Base-by-base conservation (phyloP, 2,113 vertebrate genomes). In the Sapajus apella region DNA sequence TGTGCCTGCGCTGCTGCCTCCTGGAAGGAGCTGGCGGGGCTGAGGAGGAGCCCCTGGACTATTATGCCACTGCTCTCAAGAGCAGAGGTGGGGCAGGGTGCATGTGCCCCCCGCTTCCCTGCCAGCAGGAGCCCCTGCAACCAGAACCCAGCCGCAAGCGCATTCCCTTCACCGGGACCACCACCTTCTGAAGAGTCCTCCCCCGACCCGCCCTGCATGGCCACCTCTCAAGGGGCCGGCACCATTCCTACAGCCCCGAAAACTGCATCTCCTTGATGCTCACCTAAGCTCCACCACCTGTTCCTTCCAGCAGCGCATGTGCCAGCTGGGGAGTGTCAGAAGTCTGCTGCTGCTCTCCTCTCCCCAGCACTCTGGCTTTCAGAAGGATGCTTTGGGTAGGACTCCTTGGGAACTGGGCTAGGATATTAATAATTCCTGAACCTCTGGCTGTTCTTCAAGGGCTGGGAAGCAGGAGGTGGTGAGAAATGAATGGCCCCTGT, bases 21-120 rank as follows among this genome's bases (percentile, higher is more conserved):
- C 96, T 98, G 3, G 98, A 98, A 50, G 87, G 47, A 0, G 12
- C 86, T 3, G 77, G 89, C 0, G 35, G 92, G 2, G 77, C 82
- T 0, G 96, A 98, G 6, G 98, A 99, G 66, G 98, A 99, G 82
- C 98, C 98, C 0, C 97, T 99, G 1, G 98, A 99, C 92, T 99
- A 98, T 83, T 96, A 97, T 0, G 94, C 98, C 1, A 32, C 87
- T 1, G 97, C 98, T 11, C 94, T 98, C 23, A 98, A 98, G 5
- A 98, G 98, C 2, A 56, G 94, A 92, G 98, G 97, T 40, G 97
- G 92, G 3, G 87, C 96, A 35, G 97, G 98, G 23, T 98, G 98
- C 64, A 97, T 97, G n/a, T 98, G 98, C 18, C 97, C 98, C 0
- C 82, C 96, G 0, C 30, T 98, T 58, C 97, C 98, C 61, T 98